Base-by-base conservation (phyloP, 2,888 invertebrate genomes). In the Teinopalpus imperialis region DNA sequence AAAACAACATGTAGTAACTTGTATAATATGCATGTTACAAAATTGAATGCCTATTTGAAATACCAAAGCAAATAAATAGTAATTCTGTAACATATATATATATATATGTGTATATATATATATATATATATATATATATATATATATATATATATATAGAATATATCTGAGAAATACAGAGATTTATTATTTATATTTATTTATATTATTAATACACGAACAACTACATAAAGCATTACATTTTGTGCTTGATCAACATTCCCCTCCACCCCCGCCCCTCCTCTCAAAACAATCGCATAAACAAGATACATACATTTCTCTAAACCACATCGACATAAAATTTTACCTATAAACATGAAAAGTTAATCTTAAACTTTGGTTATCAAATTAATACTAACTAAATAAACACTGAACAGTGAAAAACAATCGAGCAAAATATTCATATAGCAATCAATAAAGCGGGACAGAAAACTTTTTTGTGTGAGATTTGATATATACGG, bases 161-260 rank as follows among this genome's bases (percentile, higher is more conserved):
- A 27, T 27, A 27, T 21, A 20, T 20, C 18, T 43, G 36, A 42
- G 39, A 45, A 36, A 35, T 44, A 47, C 36, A 46, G 43, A 46
- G 40, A 47, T 43, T 46, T 43, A 42, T 48, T 40, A 39, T 43
- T 44, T 32, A 46, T 48, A 49, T 41, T 60, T n/a, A n/a, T n/a
- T n/a, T n/a, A 62, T 55, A 60, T 65, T 74, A 74, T 77, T 65
- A 73, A 74, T 77, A 77, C 69, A 74, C 75, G 81, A 83, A 77
- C 66, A 59, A 66, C 78, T 83, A 85, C 76, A 77, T 81, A 80
- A 85, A 85, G 85, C 85, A 79, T 80, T 74, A 74, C 66, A 66
- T 70, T 44, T 80, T 76, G 79, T 81, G 82, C 76, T 43, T 35
- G 36, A 61, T 65, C 59, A 64, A 63, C 57, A 63, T 56, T 54